Evolutionary conservation across 2,797 vertebrate species (phyloP).

Genomic region (Rhinichthys osculus): DNA sequence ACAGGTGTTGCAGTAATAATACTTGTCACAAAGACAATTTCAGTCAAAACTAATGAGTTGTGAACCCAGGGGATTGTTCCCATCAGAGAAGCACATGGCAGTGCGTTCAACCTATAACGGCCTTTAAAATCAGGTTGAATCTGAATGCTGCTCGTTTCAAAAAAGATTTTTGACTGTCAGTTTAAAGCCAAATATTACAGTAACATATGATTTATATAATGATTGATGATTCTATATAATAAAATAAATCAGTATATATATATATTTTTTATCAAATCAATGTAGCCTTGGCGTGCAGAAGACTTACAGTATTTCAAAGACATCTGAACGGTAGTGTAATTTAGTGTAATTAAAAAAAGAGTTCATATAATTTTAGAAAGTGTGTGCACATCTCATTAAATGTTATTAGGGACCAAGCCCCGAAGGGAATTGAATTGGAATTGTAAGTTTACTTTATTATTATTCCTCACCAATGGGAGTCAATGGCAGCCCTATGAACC

Average conservation of each 20-base stretch:
- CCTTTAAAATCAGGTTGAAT: conserved; percentile 3
- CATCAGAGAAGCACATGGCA: conserved; percentile 73
- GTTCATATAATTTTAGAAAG: background rate
- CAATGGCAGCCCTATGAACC: too few relatives aligned
- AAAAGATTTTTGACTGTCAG: background rate
- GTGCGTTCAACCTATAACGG: background rate
- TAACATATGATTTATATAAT: too few relatives aligned
- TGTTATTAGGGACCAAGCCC: background rate
- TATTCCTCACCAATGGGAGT: too few relatives aligned
- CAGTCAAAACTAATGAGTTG: conserved; percentile 86
- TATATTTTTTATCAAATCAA: background rate
- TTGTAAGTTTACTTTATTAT: too few relatives aligned
- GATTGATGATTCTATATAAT: background rate
- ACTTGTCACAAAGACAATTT: conserved; percentile 85
- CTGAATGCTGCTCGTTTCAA: background rate
- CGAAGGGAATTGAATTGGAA: too few relatives aligned
- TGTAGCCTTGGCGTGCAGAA: background rate
- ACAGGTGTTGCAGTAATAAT: conserved; percentile 84
- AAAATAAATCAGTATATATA: background rate
- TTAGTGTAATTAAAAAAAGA: background rate
- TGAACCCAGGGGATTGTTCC: conserved; percentile 83
- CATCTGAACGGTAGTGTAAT: background rate
- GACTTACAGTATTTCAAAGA: background rate
- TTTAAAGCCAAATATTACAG: background rate
- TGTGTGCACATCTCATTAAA: background rate